phyloP scores from a whole-genome alignment of 2,888 invertebrate species.

The Anthophora plumipes region DNA sequence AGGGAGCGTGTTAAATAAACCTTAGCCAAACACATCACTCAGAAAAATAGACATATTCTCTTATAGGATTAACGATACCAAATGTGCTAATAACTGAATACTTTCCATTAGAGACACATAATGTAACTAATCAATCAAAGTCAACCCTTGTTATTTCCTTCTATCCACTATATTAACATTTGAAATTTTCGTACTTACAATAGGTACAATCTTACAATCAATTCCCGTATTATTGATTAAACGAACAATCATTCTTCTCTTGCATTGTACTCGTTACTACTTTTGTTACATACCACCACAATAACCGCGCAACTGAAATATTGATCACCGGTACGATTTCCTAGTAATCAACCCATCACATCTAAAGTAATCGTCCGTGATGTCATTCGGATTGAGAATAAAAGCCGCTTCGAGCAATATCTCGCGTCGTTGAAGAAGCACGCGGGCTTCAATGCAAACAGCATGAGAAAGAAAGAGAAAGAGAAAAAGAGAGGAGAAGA shows the following conservation, averaged over 20 bases:
- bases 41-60: no score
- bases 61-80: no score
- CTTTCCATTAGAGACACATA: no score
- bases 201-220: not conserved
- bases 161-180: not conserved
- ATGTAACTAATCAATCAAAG: no score
- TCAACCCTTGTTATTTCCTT: not conserved
- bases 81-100: no score
- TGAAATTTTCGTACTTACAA: not conserved
- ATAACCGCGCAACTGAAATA: not conserved
- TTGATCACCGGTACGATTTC: not conserved
- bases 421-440: not conserved
- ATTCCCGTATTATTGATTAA: not conserved
- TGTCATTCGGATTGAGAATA: not conserved
- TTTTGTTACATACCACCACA: not conserved
- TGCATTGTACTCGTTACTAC: not conserved
- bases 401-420: not conserved
- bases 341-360: not conserved
- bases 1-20: no score
- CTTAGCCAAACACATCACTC: no score
- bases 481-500: not conserved
- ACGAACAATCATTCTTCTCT: not conserved
- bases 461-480: no score
- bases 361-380: constrained; percentile 9
- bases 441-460: not conserved